A percentile compares a stretch with the other conserved stretches of the same genome.
Evolutionary conservation across 2,888 invertebrate species (phyloP).

Genomic region (Helicoverpa assulta): DNA sequence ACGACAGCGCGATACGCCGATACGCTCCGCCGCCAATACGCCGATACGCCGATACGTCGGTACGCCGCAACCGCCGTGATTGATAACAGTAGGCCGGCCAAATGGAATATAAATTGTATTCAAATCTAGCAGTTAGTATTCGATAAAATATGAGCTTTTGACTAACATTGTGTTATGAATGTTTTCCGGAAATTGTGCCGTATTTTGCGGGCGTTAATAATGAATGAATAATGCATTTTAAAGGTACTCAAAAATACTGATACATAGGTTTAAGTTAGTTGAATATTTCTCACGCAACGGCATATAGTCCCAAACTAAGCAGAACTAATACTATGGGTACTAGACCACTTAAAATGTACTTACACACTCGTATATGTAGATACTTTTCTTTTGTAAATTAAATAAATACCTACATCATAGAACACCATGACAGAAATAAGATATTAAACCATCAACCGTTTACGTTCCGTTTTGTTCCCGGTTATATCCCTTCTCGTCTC

Average conservation of each 20-base stretch:
- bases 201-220: too few species aligned
- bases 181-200: not conserved
- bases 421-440: too few species aligned
- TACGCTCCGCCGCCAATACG: conserved; percentile 34
- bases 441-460: not conserved
- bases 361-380: too few species aligned
- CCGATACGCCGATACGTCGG: conserved; percentile 42
- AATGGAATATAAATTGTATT: conserved; percentile 52
- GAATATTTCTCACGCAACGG: too few species aligned
- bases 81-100: conserved; percentile 55
- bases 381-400: too few species aligned
- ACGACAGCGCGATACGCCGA: conserved; percentile 43
- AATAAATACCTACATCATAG: too few species aligned
- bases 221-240: too few species aligned
- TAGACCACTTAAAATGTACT: too few species aligned
- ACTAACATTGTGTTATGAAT: not conserved
- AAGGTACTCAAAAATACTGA: too few species aligned
- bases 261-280: too few species aligned
- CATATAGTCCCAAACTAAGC: too few species aligned
- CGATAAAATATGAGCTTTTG: conserved; percentile 2
- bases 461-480: not conserved
- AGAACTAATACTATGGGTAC: too few species aligned
- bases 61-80: conserved; percentile 57
- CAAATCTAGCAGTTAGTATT: conserved; percentile 23
- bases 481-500: not conserved